Evolutionary conservation across 2,797 vertebrate species (phyloP), one percentile per base, ranked within the genome.

Genomic region (Threskiornis aethiopicus): DNA sequence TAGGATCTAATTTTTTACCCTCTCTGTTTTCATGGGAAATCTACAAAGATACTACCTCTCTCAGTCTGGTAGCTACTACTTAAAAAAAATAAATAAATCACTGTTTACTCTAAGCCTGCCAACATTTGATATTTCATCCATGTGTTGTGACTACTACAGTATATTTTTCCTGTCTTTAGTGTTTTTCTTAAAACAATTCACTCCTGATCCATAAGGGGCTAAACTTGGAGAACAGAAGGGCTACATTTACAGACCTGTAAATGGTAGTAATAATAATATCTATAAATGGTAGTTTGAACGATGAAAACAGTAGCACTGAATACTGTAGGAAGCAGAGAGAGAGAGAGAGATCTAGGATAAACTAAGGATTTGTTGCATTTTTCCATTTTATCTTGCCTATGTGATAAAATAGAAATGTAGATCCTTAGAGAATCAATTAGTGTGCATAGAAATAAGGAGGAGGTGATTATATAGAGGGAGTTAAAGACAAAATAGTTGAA

Each of bases 341-440:
- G n/a, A 65, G 25, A 73, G 70, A 42, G n/a, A 65, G 25, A 73
- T 73, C 80, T 91, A 78, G 65, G 46, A 89, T 93, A 84, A 97
- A 54, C n/a, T 86, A 89, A 85, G 46, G 11, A 70, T 93, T 94
- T 94, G 75, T 93, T 95, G 58, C 87, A 55, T 97, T 96, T 95
- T 84, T 96, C 64, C 64, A 64, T 91, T 96, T 96, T 96, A 82
- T 96, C 95, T 89, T 92, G 77, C 52, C 54, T 93, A 31, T 93
- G 72, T 93, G 90, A 90, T 95, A 95, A 96, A 97, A 95, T 86
- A 96, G 88, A 87, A 94, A 86, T 66, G 70, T 46, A 37, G 84
- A 89, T 96, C 97, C 96, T 96, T 86, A 92, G 96, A 97, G 97
- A 96, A 96, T 97, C 89, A 97, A 97, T 97, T 97, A 97, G 93